Evolutionary conservation across 2,888 invertebrate genomes (phyloP).

Genomic region (Ectemnius lituratus): DNA sequence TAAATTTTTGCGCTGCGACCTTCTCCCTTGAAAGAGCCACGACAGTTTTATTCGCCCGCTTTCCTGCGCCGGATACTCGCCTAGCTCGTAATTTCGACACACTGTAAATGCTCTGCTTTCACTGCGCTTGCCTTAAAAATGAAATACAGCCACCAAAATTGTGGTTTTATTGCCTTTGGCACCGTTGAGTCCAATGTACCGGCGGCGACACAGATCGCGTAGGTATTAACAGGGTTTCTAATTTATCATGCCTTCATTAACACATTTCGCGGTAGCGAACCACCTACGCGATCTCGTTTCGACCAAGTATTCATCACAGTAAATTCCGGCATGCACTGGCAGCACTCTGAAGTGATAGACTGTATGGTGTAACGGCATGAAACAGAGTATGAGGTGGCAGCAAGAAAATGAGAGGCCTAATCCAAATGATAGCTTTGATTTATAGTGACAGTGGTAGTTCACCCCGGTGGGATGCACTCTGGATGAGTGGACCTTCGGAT

Average conservation of each 20-base stretch:
- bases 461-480: too few species aligned
- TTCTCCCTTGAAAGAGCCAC: background rate
- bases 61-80: background rate
- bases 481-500: too few species aligned
- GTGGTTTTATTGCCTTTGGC: constrained; percentile 28
- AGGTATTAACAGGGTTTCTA: constrained; percentile 16
- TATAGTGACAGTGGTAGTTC: background rate
- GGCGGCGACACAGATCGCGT: constrained; percentile 14
- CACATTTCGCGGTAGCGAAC: background rate
- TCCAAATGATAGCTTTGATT: constrained; percentile 36
- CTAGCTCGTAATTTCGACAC: background rate
- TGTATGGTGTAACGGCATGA: too few species aligned
- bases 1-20: too few species aligned
- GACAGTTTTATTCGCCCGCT: constrained; percentile 4
- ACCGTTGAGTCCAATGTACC: constrained; percentile 18
- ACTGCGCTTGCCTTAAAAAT: constrained; percentile 15
- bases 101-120: constrained; percentile 9
- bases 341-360: too few species aligned
- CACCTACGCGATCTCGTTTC: background rate
- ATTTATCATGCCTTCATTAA: constrained; percentile 21
- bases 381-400: background rate
- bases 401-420: constrained; percentile 6
- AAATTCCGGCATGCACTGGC: too few species aligned
- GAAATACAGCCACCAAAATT: constrained; percentile 15
- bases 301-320: too few species aligned